These are phyloP conservation scores for Prionailurus bengalensis DNA, from an alignment of 2,113 vertebrate genomes.

Conservation along the genomic window DNA sequence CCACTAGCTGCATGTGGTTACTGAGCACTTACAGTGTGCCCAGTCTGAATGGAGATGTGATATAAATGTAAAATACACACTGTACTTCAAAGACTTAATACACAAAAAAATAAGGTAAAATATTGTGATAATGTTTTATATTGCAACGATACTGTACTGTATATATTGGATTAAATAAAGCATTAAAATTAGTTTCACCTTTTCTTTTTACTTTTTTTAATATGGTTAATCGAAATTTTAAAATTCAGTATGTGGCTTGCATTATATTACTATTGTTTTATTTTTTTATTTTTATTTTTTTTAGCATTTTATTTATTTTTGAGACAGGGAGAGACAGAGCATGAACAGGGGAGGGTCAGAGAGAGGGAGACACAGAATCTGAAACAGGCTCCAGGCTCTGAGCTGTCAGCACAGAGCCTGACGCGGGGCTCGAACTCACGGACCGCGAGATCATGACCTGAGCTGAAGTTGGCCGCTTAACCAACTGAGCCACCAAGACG, in stretches of 20 bases:
- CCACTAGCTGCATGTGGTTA: too few relatives aligned
- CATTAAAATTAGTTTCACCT: background rate
- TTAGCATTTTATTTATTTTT: too few relatives aligned
- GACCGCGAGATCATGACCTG: too few relatives aligned
- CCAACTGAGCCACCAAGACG: too few relatives aligned
- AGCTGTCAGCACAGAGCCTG: too few relatives aligned
- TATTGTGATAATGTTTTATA: background rate
- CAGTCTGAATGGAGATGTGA: background rate
- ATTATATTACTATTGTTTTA: background rate
- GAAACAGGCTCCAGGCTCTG: too few relatives aligned
- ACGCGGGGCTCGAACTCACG: too few relatives aligned
- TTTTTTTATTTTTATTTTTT: too few relatives aligned
- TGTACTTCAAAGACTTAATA: background rate
- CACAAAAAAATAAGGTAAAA: background rate
- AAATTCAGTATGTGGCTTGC: background rate
- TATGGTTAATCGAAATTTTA: background rate
- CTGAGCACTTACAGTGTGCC: background rate
- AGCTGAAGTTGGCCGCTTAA: too few relatives aligned
- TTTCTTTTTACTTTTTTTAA: background rate
- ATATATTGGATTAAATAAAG: background rate
- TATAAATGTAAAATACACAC: rapidly evolving
- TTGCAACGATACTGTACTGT: background rate
- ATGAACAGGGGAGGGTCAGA: too few relatives aligned
- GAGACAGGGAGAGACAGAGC: too few relatives aligned
- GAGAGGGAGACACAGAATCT: too few relatives aligned